Evolutionary conservation across 2,797 vertebrate genomes (phyloP).

Genomic region (Cottoperca gobio): DNA sequence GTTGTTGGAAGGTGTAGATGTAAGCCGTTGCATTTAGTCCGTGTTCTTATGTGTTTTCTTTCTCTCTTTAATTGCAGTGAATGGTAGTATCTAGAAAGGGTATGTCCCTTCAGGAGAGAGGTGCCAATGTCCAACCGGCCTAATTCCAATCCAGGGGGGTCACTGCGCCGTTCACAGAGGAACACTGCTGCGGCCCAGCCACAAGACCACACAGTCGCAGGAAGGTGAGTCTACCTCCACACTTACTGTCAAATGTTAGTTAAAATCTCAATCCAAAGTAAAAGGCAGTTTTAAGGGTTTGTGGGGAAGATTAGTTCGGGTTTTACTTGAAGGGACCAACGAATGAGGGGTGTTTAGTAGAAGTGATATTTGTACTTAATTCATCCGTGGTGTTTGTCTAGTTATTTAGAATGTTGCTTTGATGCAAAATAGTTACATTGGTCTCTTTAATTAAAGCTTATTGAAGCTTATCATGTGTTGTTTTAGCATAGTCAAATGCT

Average conservation of each 20-base stretch:
- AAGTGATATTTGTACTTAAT: not conserved
- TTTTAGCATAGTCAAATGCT: slow-evolving; percentile 28
- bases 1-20: not conserved
- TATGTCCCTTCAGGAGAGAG: slow-evolving; percentile 99
- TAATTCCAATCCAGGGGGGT: slow-evolving; percentile 99
- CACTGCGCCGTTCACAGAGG: slow-evolving; percentile 99
- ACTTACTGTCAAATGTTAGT: not conserved
- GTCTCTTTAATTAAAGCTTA: slow-evolving; percentile 23
- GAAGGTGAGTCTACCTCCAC: slow-evolving; percentile 88
- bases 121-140: slow-evolving; percentile 99
- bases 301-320: not conserved
- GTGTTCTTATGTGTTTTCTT: slow-evolving; percentile 29
- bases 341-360: not conserved
- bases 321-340: slow-evolving; percentile 11
- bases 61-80: slow-evolving; percentile 87
- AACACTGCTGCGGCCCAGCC: slow-evolving; percentile 99
- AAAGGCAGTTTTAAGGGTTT: slow-evolving; percentile 3
- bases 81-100: slow-evolving; percentile 99
- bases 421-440: slow-evolving; percentile 1
- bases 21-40: not conserved
- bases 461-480: slow-evolving; percentile 8
- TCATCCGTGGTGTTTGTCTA: slow-evolving; percentile 11
- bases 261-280: slow-evolving; percentile 4
- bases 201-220: slow-evolving; percentile 96
- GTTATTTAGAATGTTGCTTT: slow-evolving; percentile 2